Conservation (phyloP, 2,113 vertebrate species). For the Callipepla californica region DNA sequence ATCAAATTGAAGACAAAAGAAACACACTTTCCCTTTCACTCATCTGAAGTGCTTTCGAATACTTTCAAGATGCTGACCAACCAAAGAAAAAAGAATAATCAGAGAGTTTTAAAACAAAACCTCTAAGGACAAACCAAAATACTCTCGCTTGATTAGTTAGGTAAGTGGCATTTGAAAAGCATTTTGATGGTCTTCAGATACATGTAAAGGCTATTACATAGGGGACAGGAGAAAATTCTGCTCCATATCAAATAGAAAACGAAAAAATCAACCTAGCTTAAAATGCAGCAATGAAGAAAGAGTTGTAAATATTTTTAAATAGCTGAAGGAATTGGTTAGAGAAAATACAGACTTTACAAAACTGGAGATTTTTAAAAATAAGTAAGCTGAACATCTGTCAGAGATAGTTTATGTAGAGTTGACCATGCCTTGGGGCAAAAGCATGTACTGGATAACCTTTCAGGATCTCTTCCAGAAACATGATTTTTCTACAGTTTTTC, state of each 20-base stretch:
- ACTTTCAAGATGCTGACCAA: not conserved
- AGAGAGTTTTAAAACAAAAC: not conserved
- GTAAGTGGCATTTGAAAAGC: not conserved
- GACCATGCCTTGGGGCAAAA: not conserved
- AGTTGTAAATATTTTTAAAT: not conserved
- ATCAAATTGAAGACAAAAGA: not conserved
- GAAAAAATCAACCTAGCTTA: not conserved
- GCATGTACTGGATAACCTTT: not conserved
- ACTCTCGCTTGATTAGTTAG: not conserved
- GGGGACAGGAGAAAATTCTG: not conserved
- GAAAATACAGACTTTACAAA: not conserved
- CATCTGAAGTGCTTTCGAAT: not conserved
- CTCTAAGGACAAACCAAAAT: not conserved
- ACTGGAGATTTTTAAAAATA: not conserved
- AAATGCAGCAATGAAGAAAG: not conserved
- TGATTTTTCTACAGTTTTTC: not conserved
- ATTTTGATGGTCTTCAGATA: not conserved
- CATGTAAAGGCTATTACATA: not conserved
- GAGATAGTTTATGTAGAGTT: not conserved
- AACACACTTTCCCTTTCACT: not conserved
- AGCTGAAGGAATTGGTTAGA: not conserved
- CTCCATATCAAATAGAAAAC: not conserved
- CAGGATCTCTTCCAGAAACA: not conserved
- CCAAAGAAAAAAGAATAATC: not conserved
- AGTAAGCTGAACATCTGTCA: not conserved